These are phyloP conservation scores for Temnothorax longispinosus DNA, from an alignment of 1,140 invertebrate genomes.

Conservation along the genomic window DNA sequence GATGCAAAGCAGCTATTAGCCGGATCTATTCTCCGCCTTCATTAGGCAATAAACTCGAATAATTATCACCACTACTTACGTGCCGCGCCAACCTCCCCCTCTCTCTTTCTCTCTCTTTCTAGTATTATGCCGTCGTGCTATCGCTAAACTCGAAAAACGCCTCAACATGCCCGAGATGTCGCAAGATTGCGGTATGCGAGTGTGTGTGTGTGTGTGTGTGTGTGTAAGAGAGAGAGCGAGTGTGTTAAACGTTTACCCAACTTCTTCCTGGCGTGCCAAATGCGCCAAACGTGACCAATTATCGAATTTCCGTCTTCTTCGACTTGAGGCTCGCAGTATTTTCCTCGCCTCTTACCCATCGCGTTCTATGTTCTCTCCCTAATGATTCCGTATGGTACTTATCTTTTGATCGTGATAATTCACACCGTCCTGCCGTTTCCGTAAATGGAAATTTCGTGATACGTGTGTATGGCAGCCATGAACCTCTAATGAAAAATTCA, in stretches of 20 bases:
- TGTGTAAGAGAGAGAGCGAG: background rate
- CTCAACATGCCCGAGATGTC: slow-evolving; percentile 8
- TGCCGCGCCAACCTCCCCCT: background rate
- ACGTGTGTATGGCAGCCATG: background rate
- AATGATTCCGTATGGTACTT: background rate
- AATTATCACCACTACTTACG: slow-evolving; percentile 66
- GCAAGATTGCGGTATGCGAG: slow-evolving; percentile 42
- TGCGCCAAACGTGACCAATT: slow-evolving; percentile 66
- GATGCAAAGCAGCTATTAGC: slow-evolving; percentile 73
- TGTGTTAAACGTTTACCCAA: slow-evolving; percentile 46
- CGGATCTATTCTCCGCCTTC: slow-evolving; percentile 64
- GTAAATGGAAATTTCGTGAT: slow-evolving; percentile 18
- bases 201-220: background rate
- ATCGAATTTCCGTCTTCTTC: slow-evolving; percentile 29
- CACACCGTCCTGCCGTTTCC: background rate
- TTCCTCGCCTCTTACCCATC: background rate
- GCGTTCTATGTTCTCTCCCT: background rate
- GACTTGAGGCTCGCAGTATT: background rate
- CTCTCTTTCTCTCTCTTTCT: background rate
- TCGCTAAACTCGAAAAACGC: slow-evolving; percentile 9
- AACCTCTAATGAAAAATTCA: background rate
- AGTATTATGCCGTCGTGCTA: background rate
- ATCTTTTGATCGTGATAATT: slow-evolving; percentile 27
- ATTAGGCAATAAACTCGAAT: slow-evolving; percentile 69
- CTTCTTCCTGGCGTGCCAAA: slow-evolving; percentile 31